Evolutionary conservation across 2,797 vertebrate genomes (phyloP).

Genomic region (Malurus leucopterus): DNA sequence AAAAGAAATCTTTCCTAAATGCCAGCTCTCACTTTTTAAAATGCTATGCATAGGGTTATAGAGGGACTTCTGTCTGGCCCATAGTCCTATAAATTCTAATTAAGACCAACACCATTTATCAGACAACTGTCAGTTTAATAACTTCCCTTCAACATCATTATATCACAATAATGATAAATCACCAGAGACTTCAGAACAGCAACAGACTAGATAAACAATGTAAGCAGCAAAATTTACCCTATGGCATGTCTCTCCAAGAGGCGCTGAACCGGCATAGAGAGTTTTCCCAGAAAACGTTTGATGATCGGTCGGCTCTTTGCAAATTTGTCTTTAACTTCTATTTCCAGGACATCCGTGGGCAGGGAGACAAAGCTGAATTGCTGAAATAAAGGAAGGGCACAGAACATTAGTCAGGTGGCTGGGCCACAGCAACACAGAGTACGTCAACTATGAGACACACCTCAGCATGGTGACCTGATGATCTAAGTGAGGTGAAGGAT

Average conservation of each 20-base stretch:
- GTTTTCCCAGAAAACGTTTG: constrained; percentile 94
- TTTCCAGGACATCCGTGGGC: constrained; percentile 96
- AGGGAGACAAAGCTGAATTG: constrained; percentile 93
- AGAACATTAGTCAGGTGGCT: background rate
- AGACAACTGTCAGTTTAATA: background rate
- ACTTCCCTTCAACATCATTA: background rate
- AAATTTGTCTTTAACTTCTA: constrained; percentile 98
- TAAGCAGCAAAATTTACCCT: constrained; percentile 77
- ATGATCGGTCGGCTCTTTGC: constrained; percentile 96
- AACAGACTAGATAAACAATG: background rate
- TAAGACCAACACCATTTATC: background rate
- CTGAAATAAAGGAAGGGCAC: constrained; percentile 70
- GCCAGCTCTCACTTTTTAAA: background rate
- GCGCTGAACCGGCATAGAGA: constrained; percentile 94
- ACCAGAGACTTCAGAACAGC: background rate
- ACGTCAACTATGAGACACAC: background rate
- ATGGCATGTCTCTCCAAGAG: constrained; percentile 95
- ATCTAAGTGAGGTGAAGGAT: background rate
- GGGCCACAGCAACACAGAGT: background rate
- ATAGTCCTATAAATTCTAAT: background rate
- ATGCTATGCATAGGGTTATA: background rate
- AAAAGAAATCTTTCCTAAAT: background rate
- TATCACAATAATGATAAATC: background rate
- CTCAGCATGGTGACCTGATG: background rate
- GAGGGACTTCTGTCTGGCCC: background rate